These are phyloP conservation scores for Channa argus DNA, from an alignment of 2,113 vertebrate genomes.

Conservation along the genomic window DNA sequence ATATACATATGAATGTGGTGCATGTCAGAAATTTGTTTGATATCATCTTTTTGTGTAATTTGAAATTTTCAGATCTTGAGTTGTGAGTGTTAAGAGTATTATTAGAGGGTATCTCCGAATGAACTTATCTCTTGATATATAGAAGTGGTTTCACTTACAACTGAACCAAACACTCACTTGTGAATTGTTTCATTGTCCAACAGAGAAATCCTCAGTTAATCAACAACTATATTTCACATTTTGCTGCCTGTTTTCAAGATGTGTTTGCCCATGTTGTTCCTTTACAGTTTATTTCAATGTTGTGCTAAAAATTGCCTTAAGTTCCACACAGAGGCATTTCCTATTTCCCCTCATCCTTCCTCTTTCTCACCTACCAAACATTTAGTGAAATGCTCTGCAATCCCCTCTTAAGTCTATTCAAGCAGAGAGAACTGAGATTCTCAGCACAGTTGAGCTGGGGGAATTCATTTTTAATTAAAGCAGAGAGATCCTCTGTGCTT, in stretches of 20 bases:
- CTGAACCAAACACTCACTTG: conserved; percentile 26
- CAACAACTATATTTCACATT: conserved; percentile 41
- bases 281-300: conserved; percentile 27
- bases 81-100: too few relatives aligned
- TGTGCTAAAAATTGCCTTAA: conserved; percentile 43
- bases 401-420: conserved; percentile 53
- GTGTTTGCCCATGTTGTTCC: background rate
- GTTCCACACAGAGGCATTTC: conserved; percentile 37
- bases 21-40: too few relatives aligned
- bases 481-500: conserved; percentile 53
- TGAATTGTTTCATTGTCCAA: conserved; percentile 19
- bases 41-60: too few relatives aligned
- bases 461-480: conserved; percentile 75
- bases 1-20: too few relatives aligned
- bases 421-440: conserved; percentile 59
- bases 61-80: too few relatives aligned
- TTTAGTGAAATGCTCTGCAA: conserved; percentile 47
- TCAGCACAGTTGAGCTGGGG: conserved; percentile 52
- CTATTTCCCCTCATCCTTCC: conserved; percentile 27
- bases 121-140: too few relatives aligned
- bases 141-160: conserved; percentile 11
- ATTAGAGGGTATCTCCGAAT: too few relatives aligned
- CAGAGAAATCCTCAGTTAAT: conserved; percentile 54
- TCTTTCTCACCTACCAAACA: conserved; percentile 45
- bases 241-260: background rate